These are phyloP conservation scores for Calonectris borealis DNA, from an alignment of 2,113 vertebrate species.

Conservation along the genomic window DNA sequence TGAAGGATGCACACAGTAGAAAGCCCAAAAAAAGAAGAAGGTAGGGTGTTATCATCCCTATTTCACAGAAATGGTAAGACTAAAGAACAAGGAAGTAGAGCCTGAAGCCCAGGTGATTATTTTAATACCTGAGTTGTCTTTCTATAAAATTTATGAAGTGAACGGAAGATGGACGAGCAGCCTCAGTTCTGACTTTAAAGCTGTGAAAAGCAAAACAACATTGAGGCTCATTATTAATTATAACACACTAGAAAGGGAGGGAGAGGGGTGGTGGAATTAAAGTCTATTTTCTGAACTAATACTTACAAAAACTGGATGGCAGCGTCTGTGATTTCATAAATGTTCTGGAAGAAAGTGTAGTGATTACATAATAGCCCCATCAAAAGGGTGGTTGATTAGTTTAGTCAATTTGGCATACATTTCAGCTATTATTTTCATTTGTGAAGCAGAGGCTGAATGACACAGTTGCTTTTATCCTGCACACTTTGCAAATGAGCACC, in stretches of 20 bases:
- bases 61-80: neutral
- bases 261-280: neutral
- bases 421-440: slow-evolving; percentile 70
- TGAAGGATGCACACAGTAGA: neutral
- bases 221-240: slow-evolving; percentile 41
- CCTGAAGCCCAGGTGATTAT: neutral
- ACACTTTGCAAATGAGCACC: neutral
- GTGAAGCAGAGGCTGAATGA: slow-evolving; percentile 37
- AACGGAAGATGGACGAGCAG: neutral
- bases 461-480: neutral
- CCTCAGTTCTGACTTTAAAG: neutral
- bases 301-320: slow-evolving; percentile 43
- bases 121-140: neutral
- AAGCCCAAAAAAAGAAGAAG: neutral
- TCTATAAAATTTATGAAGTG: neutral
- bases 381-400: slow-evolving; percentile 65
- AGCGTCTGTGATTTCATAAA: slow-evolving; percentile 69
- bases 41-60: neutral
- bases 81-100: neutral
- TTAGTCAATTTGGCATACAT: slow-evolving; percentile 58
- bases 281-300: slow-evolving; percentile 60
- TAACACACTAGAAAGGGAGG: neutral
- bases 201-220: neutral
- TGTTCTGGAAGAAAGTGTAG: slow-evolving; percentile 60
- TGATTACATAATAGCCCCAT: slow-evolving; percentile 65